Evolutionary conservation across 1,140 invertebrate species (phyloP), one percentile per base, ranked within the genome.

Genomic region (Cherax quadricarinatus): DNA sequence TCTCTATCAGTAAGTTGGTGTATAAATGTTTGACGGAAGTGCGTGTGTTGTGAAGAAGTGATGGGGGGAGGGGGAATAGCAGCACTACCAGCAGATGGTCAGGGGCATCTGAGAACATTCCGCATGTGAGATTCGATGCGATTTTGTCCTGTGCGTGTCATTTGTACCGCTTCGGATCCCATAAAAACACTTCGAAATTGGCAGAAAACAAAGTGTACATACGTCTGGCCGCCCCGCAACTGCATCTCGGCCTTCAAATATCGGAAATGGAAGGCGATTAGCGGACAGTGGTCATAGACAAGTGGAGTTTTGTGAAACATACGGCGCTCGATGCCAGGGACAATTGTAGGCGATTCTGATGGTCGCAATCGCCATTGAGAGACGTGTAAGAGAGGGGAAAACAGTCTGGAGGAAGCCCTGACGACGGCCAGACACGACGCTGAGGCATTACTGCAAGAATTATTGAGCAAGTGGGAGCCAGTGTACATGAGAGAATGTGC

Each of bases 261-360:
- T 88, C 86, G 53, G 86, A 88, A 88, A 87, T 53, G 78, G 60
- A 88, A 81, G 86, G 53, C 86, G 86, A 88, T 88, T 88, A 88
- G 86, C 78, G 51, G 16, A 53, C n/a, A 30, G 78, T 48, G 51
- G 86, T 62, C 86, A 24, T 79, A 49, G 51, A 60, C 21, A 24
- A 81, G 78, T 16, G 49, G 24, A 48, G 49, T 18, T 88, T 88
- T 88, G 81, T 70, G 75, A n/a, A 53, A 51, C 78, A 62, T 79
- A 5, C 16, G 14, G 51, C 66, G 41, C 18, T 5, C 66, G 86
- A 18, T 53, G 21, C 82, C n/a, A 48, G 79, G 21, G 48, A 24
- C 79, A 51, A 51, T 87, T 30, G 66, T 48, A 12, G 53, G 51
- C 75, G 24, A 51, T 10, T 6, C 53, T 81, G 86, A 80, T 81